These are phyloP conservation scores for Andrena praecox DNA, from an alignment of 2,888 invertebrate genomes.

Conservation along the genomic window DNA sequence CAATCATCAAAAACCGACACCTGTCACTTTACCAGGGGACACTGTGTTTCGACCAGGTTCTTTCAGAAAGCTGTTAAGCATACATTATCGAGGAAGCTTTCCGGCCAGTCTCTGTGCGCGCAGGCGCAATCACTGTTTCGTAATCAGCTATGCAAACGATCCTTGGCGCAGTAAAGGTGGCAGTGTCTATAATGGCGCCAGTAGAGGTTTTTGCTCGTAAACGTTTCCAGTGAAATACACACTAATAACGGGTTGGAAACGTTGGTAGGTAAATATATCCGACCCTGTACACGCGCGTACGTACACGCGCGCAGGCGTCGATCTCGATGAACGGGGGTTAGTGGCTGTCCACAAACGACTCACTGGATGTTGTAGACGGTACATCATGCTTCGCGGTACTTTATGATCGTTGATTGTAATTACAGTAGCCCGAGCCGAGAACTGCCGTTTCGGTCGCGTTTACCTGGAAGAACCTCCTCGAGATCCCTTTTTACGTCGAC, in stretches of 20 bases:
- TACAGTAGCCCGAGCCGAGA: constrained; percentile 49
- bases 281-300: constrained; percentile 27
- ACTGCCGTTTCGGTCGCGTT: constrained; percentile 22
- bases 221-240: constrained; percentile 78
- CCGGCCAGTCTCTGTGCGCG: not conserved
- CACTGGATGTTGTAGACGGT: constrained; percentile 30
- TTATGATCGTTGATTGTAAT: constrained; percentile 75
- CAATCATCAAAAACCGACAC: too few species aligned
- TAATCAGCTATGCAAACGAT: constrained; percentile 81
- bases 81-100: constrained; percentile 2
- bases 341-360: constrained; percentile 41
- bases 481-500: not conserved
- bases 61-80: not conserved
- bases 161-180: constrained; percentile 70
- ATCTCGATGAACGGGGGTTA: constrained; percentile 21
- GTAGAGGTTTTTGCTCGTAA: constrained; percentile 79
- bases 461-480: constrained; percentile 18
- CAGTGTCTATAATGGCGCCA: constrained; percentile 71
- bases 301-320: not conserved
- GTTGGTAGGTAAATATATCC: constrained; percentile 57
- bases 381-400: constrained; percentile 13
- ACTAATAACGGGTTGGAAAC: constrained; percentile 68
- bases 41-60: not conserved
- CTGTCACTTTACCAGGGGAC: not conserved
- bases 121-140: constrained; percentile 60